Evolutionary conservation across 1,140 invertebrate genomes (phyloP).

Genomic region (Acyrthosiphon pisum): DNA sequence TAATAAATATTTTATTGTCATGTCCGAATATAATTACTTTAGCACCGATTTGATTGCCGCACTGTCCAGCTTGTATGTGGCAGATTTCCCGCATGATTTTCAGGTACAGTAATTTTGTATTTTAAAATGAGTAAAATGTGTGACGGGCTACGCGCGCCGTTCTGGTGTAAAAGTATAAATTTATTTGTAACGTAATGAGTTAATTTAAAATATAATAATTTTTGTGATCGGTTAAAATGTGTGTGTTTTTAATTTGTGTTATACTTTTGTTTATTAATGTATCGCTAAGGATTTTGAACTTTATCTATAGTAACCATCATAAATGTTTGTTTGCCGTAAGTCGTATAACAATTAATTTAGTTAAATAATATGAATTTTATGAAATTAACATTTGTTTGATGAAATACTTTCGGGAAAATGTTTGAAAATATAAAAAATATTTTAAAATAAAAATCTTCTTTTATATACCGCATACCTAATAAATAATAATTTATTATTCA

Average conservation of each 20-base stretch:
- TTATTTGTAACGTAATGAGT: not conserved
- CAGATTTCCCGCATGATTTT: not conserved
- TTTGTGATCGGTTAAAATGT: not conserved
- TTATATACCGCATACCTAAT: no score
- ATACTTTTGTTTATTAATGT: not conserved
- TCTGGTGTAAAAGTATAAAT: not conserved
- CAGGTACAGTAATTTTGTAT: not conserved
- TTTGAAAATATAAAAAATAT: no score
- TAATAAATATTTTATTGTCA: not conserved
- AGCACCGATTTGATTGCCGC: conserved; percentile 84
- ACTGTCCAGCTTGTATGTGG: conserved; percentile 71
- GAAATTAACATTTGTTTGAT: no score
- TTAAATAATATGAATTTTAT: no score
- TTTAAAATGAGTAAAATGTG: not conserved
- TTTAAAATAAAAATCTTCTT: no score
- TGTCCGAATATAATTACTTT: conserved; percentile 67
- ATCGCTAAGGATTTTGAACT: not conserved
- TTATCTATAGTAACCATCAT: not conserved
- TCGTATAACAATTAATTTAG: not conserved
- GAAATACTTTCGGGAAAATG: no score
- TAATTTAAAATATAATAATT: not conserved
- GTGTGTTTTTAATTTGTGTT: not conserved
- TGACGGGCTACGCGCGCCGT: not conserved
- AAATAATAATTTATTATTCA: no score
- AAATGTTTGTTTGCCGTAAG: not conserved